These are phyloP conservation scores for Donacobius atricapilla DNA, from an alignment of 2,113 vertebrate genomes.

Conservation along the genomic window DNA sequence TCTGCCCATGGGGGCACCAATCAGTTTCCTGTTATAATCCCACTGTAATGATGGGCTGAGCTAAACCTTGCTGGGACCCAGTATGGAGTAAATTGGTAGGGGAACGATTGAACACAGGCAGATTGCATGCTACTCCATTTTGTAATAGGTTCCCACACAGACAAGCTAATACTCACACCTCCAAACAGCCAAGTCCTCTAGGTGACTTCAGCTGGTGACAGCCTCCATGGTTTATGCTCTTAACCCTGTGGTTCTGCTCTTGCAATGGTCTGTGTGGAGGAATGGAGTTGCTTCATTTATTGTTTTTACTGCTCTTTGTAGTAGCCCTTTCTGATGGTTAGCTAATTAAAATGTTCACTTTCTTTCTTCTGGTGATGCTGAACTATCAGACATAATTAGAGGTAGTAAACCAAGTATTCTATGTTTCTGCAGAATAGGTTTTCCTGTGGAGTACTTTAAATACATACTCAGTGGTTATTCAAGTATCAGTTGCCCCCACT, in stretches of 20 bases:
- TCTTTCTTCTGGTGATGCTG: not conserved
- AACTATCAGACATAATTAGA: not conserved
- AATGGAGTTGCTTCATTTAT: not conserved
- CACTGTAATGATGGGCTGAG: not conserved
- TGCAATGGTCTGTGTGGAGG: not conserved
- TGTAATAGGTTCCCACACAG: not conserved
- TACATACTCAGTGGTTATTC: not conserved
- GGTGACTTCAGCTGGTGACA: not conserved
- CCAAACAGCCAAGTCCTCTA: not conserved
- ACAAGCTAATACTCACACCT: not conserved
- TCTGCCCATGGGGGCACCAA: not conserved
- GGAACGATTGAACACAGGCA: fast-evolving
- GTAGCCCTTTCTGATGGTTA: fast-evolving
- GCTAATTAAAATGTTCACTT: not conserved
- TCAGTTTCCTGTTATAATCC: not conserved
- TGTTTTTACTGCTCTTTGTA: not conserved
- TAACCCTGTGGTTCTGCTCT: not conserved
- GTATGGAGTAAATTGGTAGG: not conserved
- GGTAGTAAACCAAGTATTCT: not conserved
- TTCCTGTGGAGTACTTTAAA: not conserved
- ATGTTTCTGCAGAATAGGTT: not conserved
- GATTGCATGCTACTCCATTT: not conserved
- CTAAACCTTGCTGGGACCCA: not conserved
- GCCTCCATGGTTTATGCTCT: fast-evolving
- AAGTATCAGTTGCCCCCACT: not conserved